Percentiles rank a stretch among this genome's conserved stretches.
phyloP scores from a whole-genome alignment of 2,888 invertebrate species.

The Xylota sylvarum region DNA sequence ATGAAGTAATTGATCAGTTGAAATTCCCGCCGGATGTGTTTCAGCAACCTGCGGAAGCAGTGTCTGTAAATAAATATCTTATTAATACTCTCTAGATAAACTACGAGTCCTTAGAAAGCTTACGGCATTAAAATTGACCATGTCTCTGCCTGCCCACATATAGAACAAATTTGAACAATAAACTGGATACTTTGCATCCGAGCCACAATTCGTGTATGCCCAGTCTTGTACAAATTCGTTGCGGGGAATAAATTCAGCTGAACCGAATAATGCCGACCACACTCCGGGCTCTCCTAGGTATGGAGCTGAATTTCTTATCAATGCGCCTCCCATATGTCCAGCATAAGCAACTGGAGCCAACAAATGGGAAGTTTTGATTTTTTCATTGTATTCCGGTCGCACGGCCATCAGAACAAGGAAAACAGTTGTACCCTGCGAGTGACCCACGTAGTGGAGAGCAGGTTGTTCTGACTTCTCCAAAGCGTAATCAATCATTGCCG shows the following conservation, averaged over 20 bases:
- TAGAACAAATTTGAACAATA: conserved; percentile 79
- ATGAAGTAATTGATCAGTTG: conserved; percentile 81
- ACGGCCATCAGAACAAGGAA: conserved; percentile 85
- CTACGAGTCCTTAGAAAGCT: conserved; percentile 33
- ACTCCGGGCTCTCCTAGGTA: conserved; percentile 80
- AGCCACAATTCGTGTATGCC: conserved; percentile 80
- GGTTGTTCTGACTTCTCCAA: conserved; percentile 84
- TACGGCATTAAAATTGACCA: conserved; percentile 80
- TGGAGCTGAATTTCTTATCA: conserved; percentile 84
- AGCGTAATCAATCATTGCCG: conserved; percentile 88
- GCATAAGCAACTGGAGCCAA: conserved; percentile 90
- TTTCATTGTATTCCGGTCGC: conserved; percentile 85
- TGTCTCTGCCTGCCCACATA: conserved; percentile 79
- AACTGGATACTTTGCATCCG: conserved; percentile 74
- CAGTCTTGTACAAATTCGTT: conserved; percentile 79
- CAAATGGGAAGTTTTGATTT: conserved; percentile 85
- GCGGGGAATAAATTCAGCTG: conserved; percentile 86
- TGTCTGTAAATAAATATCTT: conserved; percentile 73
- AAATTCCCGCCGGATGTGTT: conserved; percentile 82
- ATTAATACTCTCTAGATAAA: neutral
- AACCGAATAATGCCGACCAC: conserved; percentile 78
- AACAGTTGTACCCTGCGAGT: conserved; percentile 87
- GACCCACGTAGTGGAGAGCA: conserved; percentile 87
- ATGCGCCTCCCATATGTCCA: conserved; percentile 85
- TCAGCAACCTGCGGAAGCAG: conserved; percentile 80